These are phyloP conservation scores for Epinephelus lanceolatus DNA, from an alignment of 2,113 vertebrate genomes.

Conservation along the genomic window DNA sequence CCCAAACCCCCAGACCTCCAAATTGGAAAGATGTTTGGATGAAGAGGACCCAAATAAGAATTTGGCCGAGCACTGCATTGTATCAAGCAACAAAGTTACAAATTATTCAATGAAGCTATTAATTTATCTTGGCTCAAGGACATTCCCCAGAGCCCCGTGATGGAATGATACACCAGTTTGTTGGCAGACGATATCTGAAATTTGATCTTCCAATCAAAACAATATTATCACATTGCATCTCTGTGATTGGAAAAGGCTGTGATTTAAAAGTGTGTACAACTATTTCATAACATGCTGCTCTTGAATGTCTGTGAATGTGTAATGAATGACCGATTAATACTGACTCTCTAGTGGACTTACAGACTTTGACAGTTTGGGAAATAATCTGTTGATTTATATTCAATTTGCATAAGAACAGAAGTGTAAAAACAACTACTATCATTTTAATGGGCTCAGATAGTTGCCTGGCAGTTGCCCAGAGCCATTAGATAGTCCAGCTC, in stretches of 20 bases:
- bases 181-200: constrained; percentile 23
- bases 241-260: constrained; percentile 7
- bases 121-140: constrained; percentile 23
- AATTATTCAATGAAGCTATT: constrained; percentile 27
- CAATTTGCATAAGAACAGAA: neutral
- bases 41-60: constrained; percentile 24
- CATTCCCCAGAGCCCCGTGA: constrained; percentile 8
- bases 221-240: constrained; percentile 6
- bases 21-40: constrained; percentile 47
- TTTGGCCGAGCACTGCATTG: constrained; percentile 14
- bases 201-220: constrained; percentile 20
- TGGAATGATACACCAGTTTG: constrained; percentile 2
- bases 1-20: constrained; percentile 53
- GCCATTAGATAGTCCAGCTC: neutral
- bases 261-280: neutral
- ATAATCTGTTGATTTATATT: neutral
- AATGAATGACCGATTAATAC: neutral
- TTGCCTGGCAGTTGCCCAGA: neutral
- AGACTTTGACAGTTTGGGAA: neutral
- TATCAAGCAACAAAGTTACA: constrained; percentile 31
- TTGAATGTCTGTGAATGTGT: too few relatives aligned
- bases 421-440: neutral
- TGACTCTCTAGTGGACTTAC: neutral
- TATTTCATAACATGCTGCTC: neutral
- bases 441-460: neutral